Percentiles rank a stretch among this genome's conserved stretches.
Evolutionary conservation across 2,797 vertebrate genomes (phyloP).

Genomic region (Antennarius maculatus): DNA sequence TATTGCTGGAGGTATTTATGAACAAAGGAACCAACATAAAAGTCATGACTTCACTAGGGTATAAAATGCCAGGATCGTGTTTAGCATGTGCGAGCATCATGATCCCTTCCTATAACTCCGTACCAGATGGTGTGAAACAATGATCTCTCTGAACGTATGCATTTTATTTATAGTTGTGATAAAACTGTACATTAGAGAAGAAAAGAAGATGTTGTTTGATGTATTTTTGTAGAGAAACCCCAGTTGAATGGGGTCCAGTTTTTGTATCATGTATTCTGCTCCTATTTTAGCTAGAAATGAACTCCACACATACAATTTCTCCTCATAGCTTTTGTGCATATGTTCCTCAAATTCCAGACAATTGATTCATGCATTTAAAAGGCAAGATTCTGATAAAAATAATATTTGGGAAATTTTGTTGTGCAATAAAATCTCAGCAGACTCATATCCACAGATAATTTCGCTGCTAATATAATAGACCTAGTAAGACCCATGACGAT

Average conservation of each 20-base stretch:
- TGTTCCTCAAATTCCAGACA: conserved; percentile 21
- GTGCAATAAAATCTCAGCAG: conserved; percentile 47
- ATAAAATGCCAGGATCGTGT: conserved; percentile 1
- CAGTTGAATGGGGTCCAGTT: conserved; percentile 68
- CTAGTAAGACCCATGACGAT: conserved; percentile 33
- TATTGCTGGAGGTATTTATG: conserved; percentile 1
- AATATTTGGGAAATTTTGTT: conserved; percentile 34
- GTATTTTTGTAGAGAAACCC: conserved; percentile 77
- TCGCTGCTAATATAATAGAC: conserved; percentile 51
- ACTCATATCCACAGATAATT: conserved; percentile 50
- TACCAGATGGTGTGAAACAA: conserved; percentile 15
- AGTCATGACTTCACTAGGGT: not conserved
- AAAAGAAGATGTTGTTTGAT: conserved; percentile 60
- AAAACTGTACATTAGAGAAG: conserved; percentile 56
- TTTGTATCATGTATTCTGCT: conserved; percentile 63
- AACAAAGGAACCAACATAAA: conserved; percentile 18
- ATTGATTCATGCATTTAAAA: conserved; percentile 19
- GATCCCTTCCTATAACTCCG: conserved; percentile 29
- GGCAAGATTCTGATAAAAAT: conserved; percentile 38
- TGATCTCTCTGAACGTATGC: conserved; percentile 33
- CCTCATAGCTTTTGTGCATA: conserved; percentile 44
- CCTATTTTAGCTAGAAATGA: conserved; percentile 59
- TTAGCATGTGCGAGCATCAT: not conserved
- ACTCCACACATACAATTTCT: conserved; percentile 10
- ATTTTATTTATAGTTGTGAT: conserved; percentile 58